phyloP scores from a whole-genome alignment of 2,888 invertebrate genomes.

The Drosophila mimetica region DNA sequence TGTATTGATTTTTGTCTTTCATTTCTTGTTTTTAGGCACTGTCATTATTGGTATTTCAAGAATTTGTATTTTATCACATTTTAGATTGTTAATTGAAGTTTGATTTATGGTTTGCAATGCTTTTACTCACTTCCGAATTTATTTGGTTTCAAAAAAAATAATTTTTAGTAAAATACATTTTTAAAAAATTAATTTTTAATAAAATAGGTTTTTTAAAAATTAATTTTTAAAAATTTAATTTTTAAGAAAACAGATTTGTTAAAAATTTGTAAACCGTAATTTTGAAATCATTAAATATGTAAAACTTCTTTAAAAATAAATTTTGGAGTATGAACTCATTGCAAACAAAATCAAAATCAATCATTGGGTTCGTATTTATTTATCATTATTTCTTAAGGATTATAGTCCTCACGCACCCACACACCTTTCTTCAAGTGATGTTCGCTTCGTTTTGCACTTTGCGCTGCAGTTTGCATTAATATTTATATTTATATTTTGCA shows the following conservation, averaged over 20 bases:
- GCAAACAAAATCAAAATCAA: too few species aligned
- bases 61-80: not conserved
- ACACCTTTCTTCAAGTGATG: slow-evolving; percentile 64
- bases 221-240: not conserved
- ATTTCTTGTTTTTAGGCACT: not conserved
- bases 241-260: too few species aligned
- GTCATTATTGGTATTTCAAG: not conserved
- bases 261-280: too few species aligned
- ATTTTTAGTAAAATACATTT: too few species aligned
- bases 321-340: too few species aligned
- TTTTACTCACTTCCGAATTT: not conserved
- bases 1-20: not conserved
- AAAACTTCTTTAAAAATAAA: not conserved
- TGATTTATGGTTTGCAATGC: not conserved
- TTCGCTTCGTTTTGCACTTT: slow-evolving; percentile 44
- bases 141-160: not conserved
- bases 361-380: too few species aligned
- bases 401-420: slow-evolving; percentile 7
- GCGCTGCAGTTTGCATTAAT: slow-evolving; percentile 44
- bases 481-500: slow-evolving; percentile 48
- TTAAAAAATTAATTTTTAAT: too few species aligned
- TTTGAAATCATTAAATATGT: too few species aligned
- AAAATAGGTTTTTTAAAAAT: not conserved
- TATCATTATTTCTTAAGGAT: not conserved
- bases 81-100: not conserved